Evolutionary conservation across 2,797 vertebrate genomes (phyloP).

Genomic region (Falco novaeseelandiae): DNA sequence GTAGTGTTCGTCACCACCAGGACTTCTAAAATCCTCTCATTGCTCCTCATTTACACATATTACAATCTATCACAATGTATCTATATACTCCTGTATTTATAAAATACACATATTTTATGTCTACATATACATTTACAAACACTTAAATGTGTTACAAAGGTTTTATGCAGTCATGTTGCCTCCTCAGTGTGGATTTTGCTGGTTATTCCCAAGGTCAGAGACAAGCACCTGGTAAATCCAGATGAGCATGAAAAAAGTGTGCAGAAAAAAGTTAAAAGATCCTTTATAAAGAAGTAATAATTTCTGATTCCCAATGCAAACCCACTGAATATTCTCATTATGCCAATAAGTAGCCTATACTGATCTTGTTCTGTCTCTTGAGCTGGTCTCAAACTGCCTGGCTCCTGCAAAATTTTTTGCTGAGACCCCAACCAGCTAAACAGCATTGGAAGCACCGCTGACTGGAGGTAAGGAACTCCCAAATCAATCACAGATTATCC

Average conservation of each 20-base stretch:
- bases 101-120: neutral
- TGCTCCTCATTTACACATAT: neutral
- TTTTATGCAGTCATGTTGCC: neutral
- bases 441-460: neutral
- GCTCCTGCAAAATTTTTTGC: neutral
- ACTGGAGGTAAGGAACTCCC: neutral
- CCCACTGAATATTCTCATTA: neutral
- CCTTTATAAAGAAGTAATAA: neutral
- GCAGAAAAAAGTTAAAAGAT: neutral
- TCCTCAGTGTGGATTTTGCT: neutral
- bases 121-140: neutral
- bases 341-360: neutral
- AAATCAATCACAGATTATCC: neutral
- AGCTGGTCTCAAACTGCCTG: neutral
- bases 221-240: neutral
- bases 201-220: neutral
- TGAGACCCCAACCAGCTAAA: neutral
- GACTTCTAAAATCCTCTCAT: neutral
- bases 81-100: neutral
- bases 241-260: neutral
- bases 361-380: neutral
- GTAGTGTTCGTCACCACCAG: neutral
- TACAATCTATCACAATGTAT: neutral
- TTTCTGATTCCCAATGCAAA: neutral
- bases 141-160: neutral